Evolutionary conservation across 2,797 vertebrate species (phyloP), one percentile per base, ranked within the genome.

Genomic region (Catamblyrhynchus diadema): DNA sequence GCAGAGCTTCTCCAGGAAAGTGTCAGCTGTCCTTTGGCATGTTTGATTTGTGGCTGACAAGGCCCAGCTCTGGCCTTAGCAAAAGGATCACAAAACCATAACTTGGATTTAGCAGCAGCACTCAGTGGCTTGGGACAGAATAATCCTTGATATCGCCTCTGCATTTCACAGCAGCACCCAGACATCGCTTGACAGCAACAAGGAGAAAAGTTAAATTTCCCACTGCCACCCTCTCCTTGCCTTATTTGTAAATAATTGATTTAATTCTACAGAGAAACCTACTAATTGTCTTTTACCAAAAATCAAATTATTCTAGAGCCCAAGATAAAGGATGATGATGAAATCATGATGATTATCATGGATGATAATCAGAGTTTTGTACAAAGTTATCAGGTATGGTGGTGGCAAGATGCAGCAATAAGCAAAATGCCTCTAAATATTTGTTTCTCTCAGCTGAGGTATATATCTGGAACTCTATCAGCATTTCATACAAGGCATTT

Each of bases 401-500:
- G 33, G 33, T 62, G 65, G 50, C 45, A 19, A 57, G 60, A 82
- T 6, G 33, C 2, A 33, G 44, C 53, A 87, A 41, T 20, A 54
- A 80, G 39, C 20, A 61, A 83, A 83, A 74, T 5, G 20, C 57
- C 61, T 28, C 50, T 30, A 33, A 50, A 28, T 13, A 56, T 72
- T 86, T 54, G 24, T 41, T 62, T 66, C 19, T 33, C 60, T 82
- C 51, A 45, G 48, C 41, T 89, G 39, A 82, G 57, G 78, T 67
- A 5, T 89, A 61, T 89, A 61, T 90, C 89, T 96, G 91, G 95
- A 95, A 57, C 79, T 65, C 86, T 74, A 33, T 91, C 84, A 75
- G 53, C 42, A 37, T 96, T 97, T 91, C 88, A 85, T 95, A 41
- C 14, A 48, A 97, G 84, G 95, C 94, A 95, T 97, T 98, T 98